Evolutionary conservation across 2,113 vertebrate species (phyloP), one percentile per base, ranked within the genome.

Genomic region (Cebidichthys violaceus): DNA sequence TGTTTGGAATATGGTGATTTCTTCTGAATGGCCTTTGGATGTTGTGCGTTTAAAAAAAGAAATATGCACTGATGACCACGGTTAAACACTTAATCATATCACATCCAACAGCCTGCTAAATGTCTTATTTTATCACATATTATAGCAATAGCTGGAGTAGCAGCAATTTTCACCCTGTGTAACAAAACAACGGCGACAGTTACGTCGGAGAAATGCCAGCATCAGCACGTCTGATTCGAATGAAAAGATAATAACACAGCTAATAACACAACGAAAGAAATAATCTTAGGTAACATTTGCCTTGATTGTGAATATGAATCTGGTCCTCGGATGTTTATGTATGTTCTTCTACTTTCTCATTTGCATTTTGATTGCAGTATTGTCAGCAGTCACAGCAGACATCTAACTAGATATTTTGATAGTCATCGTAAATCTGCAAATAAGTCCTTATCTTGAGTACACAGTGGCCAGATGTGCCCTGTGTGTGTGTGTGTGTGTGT

Each of bases 291-390:
- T 87, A 91, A 88, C 86, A 79, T 83, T 81, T 66, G 85, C 81
- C 88, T 90, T 93, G 91, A 93, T 93, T 90, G 81, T 88, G 88
- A 91, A 88, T 80, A 87, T 84, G 82, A 93, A 92, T 92, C 87
- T 79, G 84, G 83, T 85, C 82, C 85, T 60, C 70, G 83, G 88
- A 82, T 94, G 91, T 94, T 94, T 94, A 91, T 94, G 93, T 93
- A 90, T 90, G 88, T 92, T 84, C 71, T 88, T 76, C 80, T 86
- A 80, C 86, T 70, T 86, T 39, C 86, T 90, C 92, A 94, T 95
- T 95, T 94, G 93, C 94, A 95, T 94, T 94, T 95, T 95, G 93
- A 95, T 95, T 94, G 92, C 90, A 84, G 92, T 76, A 93, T 93
- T 94, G 92, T 94, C 90, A 88, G 90, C 82, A 91, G 88, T 91